Evolutionary conservation across 2,113 vertebrate genomes (phyloP).

Genomic region (Mesoclemmys tuberculata): DNA sequence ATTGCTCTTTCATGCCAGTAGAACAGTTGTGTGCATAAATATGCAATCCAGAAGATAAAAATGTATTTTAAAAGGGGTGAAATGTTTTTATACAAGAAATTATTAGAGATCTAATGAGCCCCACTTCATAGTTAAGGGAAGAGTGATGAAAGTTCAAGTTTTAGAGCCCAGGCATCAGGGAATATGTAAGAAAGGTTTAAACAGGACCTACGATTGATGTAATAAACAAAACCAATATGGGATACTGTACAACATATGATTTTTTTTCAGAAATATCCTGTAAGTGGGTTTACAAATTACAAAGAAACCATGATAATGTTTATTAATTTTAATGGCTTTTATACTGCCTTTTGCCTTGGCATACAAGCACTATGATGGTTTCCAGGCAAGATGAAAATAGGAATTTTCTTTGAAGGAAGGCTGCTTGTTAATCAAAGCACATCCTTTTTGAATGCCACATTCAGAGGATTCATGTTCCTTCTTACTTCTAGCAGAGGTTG

Average conservation of each 20-base stretch:
- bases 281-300: neutral
- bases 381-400: neutral
- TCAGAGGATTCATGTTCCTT: neutral
- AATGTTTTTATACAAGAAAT: neutral
- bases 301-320: neutral
- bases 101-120: neutral
- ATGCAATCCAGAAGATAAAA: neutral
- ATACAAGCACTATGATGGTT: neutral
- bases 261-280: neutral
- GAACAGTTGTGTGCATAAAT: neutral
- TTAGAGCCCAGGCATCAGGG: neutral
- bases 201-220: neutral
- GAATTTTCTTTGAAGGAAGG: neutral
- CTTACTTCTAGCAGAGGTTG: neutral
- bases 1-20: neutral
- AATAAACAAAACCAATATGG: neutral
- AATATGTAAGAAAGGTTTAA: neutral
- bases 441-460: fast-evolving
- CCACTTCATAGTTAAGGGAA: neutral
- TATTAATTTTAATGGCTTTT: neutral
- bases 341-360: neutral
- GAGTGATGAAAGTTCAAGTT: neutral
- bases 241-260: neutral
- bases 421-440: neutral
- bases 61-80: neutral